phyloP scores from a whole-genome alignment of 2,113 vertebrate genomes.

The Athene noctua region DNA sequence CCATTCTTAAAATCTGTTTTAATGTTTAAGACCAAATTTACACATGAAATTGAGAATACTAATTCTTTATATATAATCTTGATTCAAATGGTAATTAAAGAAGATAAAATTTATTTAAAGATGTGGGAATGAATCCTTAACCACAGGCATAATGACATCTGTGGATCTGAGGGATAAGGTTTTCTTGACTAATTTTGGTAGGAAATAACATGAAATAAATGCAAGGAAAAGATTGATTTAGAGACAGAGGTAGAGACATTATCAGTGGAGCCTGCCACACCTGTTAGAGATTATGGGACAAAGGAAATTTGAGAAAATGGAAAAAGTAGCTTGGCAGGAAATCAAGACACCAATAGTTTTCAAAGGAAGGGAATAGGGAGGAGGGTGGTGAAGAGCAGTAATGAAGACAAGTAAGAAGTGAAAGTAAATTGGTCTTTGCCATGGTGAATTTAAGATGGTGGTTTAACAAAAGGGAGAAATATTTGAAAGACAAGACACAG shows the following conservation, averaged over 20 bases:
- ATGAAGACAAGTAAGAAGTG: background rate
- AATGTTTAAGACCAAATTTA: background rate
- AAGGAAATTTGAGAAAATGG: background rate
- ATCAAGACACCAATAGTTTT: background rate
- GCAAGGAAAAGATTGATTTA: background rate
- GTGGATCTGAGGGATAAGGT: background rate
- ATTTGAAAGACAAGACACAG: background rate
- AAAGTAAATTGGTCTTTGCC: background rate
- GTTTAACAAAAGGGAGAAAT: background rate
- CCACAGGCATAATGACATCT: background rate
- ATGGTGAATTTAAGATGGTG: background rate
- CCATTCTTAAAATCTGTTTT: background rate
- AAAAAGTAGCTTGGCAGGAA: background rate
- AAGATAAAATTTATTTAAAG: background rate
- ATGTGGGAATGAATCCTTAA: background rate
- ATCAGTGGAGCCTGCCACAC: background rate
- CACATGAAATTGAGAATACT: background rate
- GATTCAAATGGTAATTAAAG: background rate
- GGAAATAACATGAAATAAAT: background rate
- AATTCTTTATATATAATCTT: background rate
- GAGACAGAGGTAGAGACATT: background rate
- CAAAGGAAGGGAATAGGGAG: background rate
- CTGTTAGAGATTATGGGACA: background rate
- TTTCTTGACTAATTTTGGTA: background rate
- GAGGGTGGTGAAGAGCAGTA: background rate